Base-by-base conservation (phyloP, 2,797 vertebrate genomes). In the Pipistrellus nathusii region DNA sequence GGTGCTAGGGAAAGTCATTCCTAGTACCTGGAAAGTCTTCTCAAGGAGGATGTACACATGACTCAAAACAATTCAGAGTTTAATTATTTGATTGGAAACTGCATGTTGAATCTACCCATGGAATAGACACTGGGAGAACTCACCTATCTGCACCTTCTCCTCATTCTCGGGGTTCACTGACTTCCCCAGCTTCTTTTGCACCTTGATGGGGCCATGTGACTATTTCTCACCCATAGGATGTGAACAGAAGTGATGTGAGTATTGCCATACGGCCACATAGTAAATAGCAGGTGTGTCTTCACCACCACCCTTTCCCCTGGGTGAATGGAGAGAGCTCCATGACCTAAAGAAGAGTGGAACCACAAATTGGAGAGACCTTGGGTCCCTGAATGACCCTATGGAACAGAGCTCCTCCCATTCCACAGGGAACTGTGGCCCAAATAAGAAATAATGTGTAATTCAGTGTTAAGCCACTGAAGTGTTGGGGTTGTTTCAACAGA, bases 371-470 rank as follows among this genome's bases (percentile, higher is more conserved):
- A 93, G 41, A 62, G 48, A 85, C 23, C 32, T 38, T n/a, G 69
- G n/a, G 51, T 64, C 25, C 41, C 86, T 32, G 44, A 53, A 57
- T 66, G 51, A 48, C 59, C 27, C 11, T 5, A 5, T 21, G 38
- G 48, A 90, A 6, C 23, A 90, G 25, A 94, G 59, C 0, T 9
- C 8, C 17, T 5, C 30, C 51, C 14, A 10, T 14, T 32, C 41
- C 38, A 27, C 15, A 20, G 2, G 1, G 20, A 11, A 48, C 23
- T 25, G 5, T 17, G 8, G 21, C 46, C 3, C 30, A 8, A 83
- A 57, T n/a, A 90, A 90, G 38, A 87, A 68, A 71, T 41, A 48
- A 73, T 7, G 48, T 48, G 72, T 81, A 71, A 81, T 48, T 92
- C 8, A 1, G 25, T 1, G 23, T 23, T 13, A 88, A 51, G 9